A percentile compares a stretch with the other conserved stretches of the same genome.
Conservation (phyloP, 2,113 vertebrate genomes). For the Istiophorus platypterus region DNA sequence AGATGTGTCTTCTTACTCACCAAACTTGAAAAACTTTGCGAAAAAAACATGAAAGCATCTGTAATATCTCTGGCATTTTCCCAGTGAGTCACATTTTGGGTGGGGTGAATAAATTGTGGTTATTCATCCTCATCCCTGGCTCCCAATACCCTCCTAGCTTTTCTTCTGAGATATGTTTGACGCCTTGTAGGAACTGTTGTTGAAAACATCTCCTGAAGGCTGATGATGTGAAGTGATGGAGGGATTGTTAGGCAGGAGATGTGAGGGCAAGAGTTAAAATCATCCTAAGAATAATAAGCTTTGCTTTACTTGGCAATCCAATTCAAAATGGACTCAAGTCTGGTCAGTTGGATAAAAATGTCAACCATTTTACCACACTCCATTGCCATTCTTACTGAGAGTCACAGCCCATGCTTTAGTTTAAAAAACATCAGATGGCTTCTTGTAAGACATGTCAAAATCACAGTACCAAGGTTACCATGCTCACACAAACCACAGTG, state of each 20-base stretch:
- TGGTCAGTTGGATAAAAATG: constrained; percentile 27
- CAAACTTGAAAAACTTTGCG: constrained; percentile 19
- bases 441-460: constrained; percentile 9
- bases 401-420: constrained; percentile 4
- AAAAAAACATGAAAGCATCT: not conserved
- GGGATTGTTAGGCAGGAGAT: constrained; percentile 43
- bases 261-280: constrained; percentile 56
- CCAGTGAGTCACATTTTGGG: constrained; percentile 56
- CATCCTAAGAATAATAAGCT: constrained; percentile 7
- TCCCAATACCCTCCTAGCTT: constrained; percentile 23
- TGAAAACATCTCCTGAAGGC: constrained; percentile 45
- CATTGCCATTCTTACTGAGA: constrained; percentile 2
- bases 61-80: constrained; percentile 30
- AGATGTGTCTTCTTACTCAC: constrained; percentile 9
- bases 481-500: constrained; percentile 38
- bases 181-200: constrained; percentile 7
- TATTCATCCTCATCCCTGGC: constrained; percentile 46
- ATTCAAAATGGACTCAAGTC: constrained; percentile 20
- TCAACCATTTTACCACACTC: constrained; percentile 7
- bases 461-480: constrained; percentile 39
- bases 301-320: constrained; percentile 50
- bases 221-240: constrained; percentile 53
- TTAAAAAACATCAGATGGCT: constrained; percentile 24
- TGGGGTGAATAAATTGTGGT: constrained; percentile 29
- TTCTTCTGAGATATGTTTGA: constrained; percentile 5